Conservation (phyloP, 2,113 vertebrate genomes). For the Campylomormyrus numenius region DNA sequence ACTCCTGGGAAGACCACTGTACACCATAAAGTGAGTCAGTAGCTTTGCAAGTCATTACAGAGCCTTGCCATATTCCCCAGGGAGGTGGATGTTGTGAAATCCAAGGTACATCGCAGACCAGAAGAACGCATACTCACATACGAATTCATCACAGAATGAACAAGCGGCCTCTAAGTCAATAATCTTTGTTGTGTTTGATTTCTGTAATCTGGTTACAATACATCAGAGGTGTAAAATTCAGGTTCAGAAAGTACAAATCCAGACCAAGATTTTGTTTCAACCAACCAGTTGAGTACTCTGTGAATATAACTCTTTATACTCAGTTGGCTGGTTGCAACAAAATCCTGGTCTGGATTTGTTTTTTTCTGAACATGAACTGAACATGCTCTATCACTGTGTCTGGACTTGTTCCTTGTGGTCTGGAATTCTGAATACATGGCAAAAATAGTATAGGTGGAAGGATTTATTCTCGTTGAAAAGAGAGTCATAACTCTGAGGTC, state of each 20-base stretch:
- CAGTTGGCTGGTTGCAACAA: background rate
- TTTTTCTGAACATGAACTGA: background rate
- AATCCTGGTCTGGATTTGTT: background rate
- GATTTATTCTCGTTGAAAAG: background rate
- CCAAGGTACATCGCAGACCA: background rate
- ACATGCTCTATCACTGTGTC: background rate
- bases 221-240: background rate
- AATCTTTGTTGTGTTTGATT: background rate
- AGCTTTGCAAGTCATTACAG: background rate
- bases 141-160: background rate
- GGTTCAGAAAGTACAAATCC: background rate
- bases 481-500: background rate
- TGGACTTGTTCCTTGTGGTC: background rate
- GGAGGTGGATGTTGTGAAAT: background rate
- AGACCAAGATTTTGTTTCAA: background rate
- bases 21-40: background rate
- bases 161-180: background rate
- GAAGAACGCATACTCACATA: background rate
- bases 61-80: background rate
- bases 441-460: background rate
- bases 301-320: background rate
- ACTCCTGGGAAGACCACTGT: background rate
- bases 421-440: background rate
- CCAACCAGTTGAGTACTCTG: background rate
- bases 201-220: background rate